phyloP scores from a whole-genome alignment of 2,113 vertebrate genomes.

The Rhinoptilus africanus region DNA sequence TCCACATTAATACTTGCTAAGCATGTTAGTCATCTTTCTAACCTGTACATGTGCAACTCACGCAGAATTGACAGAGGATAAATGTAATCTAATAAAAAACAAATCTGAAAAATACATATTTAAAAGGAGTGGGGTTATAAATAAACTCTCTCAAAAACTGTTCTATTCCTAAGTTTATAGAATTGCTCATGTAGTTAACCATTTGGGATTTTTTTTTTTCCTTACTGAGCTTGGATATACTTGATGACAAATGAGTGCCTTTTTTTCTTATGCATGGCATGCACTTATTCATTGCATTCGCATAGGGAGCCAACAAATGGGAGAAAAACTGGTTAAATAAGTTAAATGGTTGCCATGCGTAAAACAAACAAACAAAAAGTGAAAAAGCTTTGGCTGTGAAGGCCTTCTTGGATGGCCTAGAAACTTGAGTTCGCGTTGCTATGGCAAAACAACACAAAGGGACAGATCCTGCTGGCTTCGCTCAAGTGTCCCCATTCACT shows the following conservation, averaged over 20 bases:
- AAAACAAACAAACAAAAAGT: conserved; percentile 58
- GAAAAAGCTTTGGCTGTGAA: conserved; percentile 36
- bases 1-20: neutral
- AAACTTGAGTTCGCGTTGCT: conserved; percentile 10
- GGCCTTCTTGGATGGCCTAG: neutral
- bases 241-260: neutral
- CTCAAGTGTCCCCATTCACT: neutral
- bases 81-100: neutral
- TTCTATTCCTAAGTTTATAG: neutral
- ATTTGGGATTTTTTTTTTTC: neutral
- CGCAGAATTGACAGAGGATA: neutral
- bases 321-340: neutral
- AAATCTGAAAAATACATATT: neutral
- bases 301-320: neutral
- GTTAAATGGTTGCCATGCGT: neutral
- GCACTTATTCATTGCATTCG: neutral
- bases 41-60: neutral
- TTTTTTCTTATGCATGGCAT: neutral
- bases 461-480: neutral
- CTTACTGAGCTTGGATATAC: neutral
- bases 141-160: neutral
- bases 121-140: neutral
- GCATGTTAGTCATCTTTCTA: neutral
- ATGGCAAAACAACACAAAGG: conserved; percentile 47
- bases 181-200: neutral